Evolutionary conservation across 2,888 invertebrate genomes (phyloP).

Genomic region (Cryptophagus acutangulus): DNA sequence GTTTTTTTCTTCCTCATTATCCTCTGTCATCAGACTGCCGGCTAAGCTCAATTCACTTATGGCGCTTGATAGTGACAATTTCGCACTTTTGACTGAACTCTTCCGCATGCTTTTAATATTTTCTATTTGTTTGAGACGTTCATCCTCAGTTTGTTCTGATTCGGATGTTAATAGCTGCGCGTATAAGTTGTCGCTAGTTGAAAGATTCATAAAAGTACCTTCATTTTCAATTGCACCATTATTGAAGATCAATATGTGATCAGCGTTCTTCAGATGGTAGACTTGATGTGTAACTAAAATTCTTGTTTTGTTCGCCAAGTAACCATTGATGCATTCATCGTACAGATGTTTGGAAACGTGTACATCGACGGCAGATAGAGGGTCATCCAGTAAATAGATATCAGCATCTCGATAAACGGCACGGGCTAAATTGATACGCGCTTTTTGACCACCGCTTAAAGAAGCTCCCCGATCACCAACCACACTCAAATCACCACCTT

Average conservation of each 20-base stretch:
- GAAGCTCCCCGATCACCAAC: slow-evolving; percentile 79
- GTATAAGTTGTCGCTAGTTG: slow-evolving; percentile 49
- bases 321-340: slow-evolving; percentile 68
- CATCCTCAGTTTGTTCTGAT: slow-evolving; percentile 44
- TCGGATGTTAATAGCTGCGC: slow-evolving; percentile 49
- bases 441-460: slow-evolving; percentile 77
- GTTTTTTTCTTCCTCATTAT: slow-evolving; percentile 38
- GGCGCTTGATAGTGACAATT: slow-evolving; percentile 17
- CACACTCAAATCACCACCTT: slow-evolving; percentile 66
- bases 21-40: slow-evolving; percentile 40
- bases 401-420: slow-evolving; percentile 68
- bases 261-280: slow-evolving; percentile 68
- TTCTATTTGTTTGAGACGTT: slow-evolving; percentile 31
- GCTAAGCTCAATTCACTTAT: slow-evolving; percentile 45
- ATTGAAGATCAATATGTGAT: slow-evolving; percentile 60
- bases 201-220: slow-evolving; percentile 48
- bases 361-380: slow-evolving; percentile 80
- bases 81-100: slow-evolving; percentile 26
- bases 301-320: slow-evolving; percentile 62
- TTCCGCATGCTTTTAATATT: slow-evolving; percentile 32
- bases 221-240: slow-evolving; percentile 51
- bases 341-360: slow-evolving; percentile 75
- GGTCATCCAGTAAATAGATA: slow-evolving; percentile 79
- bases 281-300: slow-evolving; percentile 83
- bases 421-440: slow-evolving; percentile 65